Conservation (phyloP, 2,113 vertebrate genomes). For the Noturus placidus region DNA sequence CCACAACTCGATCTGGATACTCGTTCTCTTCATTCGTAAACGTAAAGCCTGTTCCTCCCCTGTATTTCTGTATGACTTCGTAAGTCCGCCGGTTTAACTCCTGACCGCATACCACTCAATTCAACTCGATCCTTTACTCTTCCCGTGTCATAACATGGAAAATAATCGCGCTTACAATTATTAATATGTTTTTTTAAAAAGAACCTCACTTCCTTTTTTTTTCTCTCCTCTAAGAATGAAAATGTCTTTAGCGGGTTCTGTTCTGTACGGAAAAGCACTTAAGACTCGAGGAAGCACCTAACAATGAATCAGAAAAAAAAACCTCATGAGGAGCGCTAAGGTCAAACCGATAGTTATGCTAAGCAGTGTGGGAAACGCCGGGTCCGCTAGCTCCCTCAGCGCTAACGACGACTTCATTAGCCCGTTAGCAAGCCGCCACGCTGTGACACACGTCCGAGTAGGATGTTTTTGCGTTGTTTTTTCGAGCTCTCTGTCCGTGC, state of each 20-base stretch:
- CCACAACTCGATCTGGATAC: no score
- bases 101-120: constrained; percentile 23
- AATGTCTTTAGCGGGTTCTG: constrained; percentile 40
- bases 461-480: neutral
- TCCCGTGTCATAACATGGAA: constrained; percentile 39
- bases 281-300: constrained; percentile 33
- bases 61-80: constrained; percentile 3
- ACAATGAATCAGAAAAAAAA: constrained; percentile 18
- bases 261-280: constrained; percentile 49
- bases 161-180: constrained; percentile 37
- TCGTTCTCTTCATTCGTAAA: no score
- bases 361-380: constrained; percentile 43
- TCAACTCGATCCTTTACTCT: constrained; percentile 2
- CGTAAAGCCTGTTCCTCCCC: no score
- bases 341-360: constrained; percentile 48
- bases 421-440: neutral
- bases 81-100: neutral
- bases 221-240: constrained; percentile 22
- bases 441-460: neutral
- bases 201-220: neutral
- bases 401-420: constrained; percentile 34
- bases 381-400: constrained; percentile 29
- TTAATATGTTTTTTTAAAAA: neutral
- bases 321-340: constrained; percentile 18
- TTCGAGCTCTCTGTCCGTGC: constrained; percentile 4